phyloP scores from a whole-genome alignment of 2,888 invertebrate genomes.

The Pachymerium ferrugineum region DNA sequence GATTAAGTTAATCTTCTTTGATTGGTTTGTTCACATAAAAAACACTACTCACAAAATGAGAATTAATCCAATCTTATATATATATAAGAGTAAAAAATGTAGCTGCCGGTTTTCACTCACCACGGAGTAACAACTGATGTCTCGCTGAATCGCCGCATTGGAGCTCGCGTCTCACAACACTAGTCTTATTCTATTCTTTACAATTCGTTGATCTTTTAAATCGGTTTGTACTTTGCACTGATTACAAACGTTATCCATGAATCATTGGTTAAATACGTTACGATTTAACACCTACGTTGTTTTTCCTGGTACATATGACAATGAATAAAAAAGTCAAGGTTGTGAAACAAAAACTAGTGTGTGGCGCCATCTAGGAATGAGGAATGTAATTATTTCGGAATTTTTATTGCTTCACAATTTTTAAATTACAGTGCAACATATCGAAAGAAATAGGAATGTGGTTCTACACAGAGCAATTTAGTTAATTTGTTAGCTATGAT shows the following conservation, averaged over 20 bases:
- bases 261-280: too few relatives aligned
- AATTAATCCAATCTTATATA: neutral
- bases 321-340: too few relatives aligned
- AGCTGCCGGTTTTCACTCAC: neutral
- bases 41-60: neutral
- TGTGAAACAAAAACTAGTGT: too few relatives aligned
- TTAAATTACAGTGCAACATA: neutral
- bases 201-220: too few relatives aligned
- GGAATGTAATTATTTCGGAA: neutral
- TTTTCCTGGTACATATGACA: too few relatives aligned
- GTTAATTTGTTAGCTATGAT: too few relatives aligned
- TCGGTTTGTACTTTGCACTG: too few relatives aligned
- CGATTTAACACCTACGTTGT: too few relatives aligned
- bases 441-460: neutral
- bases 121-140: neutral
- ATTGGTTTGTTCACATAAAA: too few relatives aligned
- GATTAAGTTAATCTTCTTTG: too few relatives aligned
- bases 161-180: neutral
- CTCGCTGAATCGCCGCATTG: neutral
- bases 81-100: neutral
- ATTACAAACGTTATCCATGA: too few relatives aligned
- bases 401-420: neutral
- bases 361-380: neutral
- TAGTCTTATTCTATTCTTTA: neutral
- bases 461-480: too few relatives aligned